Evolutionary conservation across 2,888 invertebrate genomes (phyloP), one percentile per base, ranked within the genome.

Genomic region (Stenurella melanura): DNA sequence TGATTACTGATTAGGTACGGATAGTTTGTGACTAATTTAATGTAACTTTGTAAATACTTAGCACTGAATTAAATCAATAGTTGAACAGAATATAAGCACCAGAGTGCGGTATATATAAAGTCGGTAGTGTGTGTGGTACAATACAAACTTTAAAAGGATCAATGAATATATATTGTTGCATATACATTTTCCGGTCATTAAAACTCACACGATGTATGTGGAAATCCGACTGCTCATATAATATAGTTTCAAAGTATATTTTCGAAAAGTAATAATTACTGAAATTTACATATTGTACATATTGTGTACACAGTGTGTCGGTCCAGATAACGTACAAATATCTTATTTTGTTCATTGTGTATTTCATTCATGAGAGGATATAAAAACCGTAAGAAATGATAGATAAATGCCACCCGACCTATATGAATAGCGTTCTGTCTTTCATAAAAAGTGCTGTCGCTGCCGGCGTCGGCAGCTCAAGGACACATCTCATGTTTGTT

Each of bases 101-200:
- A 26, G 21, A 26, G 21, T 26, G 6, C 50, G 0, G n/a, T 50
- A 42, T 42, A 42, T 15, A 11, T 12, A 42, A 17, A 50, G 15
- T 50, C 50, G n/a, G 34, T 30, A 61, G 26, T 30, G 30, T n/a
- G 30, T 26, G 15, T 30, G n/a, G 61, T 61, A 34, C 34, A 61
- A 34, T 61, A 30, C 34, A 21, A 61, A 15, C 30, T 30, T 61
- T 34, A n/a, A 61, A 34, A 30, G 34, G 15, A n/a, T 30, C 26
- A 61, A 61, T 61, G 61, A 21, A 61, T 11, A 58, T 26, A 61
- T 11, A 58, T 26, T 19, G 21, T 61, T 21, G 21, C 26, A 30
- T n/a, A 21, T 61, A 61, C 34, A 61, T 61, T 61, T 61, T 61
- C 61, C 61, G 26, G 61, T 34, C 61, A 30, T 61, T 61, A 61